Evolutionary conservation across 53 echinoderm and acorn worm genomes (phyloP).

Genomic region (Temnopleurus reevesii): DNA sequence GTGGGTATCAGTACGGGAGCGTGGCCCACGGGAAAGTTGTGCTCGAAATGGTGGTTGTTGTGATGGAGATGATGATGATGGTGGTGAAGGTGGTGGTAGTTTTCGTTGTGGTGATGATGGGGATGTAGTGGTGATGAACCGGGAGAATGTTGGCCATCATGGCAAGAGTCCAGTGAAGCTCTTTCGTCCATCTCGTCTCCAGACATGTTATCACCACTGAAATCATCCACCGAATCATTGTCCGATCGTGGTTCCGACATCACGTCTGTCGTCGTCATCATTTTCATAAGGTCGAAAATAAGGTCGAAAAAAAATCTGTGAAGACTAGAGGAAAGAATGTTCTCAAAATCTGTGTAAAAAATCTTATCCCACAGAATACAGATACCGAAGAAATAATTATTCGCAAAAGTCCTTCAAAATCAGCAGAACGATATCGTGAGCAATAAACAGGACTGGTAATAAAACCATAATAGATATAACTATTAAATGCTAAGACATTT

Average conservation of each 20-base stretch:
- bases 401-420: neutral
- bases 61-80: slow-evolving; percentile 50
- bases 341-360: neutral
- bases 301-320: neutral
- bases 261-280: slow-evolving; percentile 45
- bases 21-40: slow-evolving; percentile 29
- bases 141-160: slow-evolving; percentile 10
- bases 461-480: too few relatives aligned
- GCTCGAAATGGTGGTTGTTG: slow-evolving; percentile 50
- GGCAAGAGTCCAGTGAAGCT: slow-evolving; percentile 38
- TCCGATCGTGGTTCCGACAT: slow-evolving; percentile 47
- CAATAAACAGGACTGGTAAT: too few relatives aligned
- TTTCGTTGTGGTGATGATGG: neutral
- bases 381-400: neutral
- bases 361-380: neutral
- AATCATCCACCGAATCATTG: slow-evolving; percentile 46
- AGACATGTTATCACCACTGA: slow-evolving; percentile 43
- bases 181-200: slow-evolving; percentile 56
- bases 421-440: neutral
- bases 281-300: neutral
- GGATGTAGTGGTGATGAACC: neutral
- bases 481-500: slow-evolving; percentile 24
- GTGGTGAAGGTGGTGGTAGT: neutral
- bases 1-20: slow-evolving; percentile 34
- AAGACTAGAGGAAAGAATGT: neutral